These are phyloP conservation scores for Acleris emargana DNA, from an alignment of 2,888 invertebrate genomes.

Conservation along the genomic window DNA sequence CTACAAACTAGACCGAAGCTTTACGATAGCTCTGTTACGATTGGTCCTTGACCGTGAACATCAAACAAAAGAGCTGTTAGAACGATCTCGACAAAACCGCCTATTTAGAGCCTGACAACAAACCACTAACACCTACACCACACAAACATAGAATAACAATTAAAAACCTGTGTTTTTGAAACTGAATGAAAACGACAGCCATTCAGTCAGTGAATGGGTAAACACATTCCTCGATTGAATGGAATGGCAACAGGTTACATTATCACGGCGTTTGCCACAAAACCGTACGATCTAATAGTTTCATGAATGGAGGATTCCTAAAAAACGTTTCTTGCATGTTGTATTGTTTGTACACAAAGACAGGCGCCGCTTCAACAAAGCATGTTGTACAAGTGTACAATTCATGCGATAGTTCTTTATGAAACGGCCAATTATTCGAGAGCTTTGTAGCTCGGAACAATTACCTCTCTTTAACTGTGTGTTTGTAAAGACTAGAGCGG, in stretches of 20 bases:
- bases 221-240: constrained; percentile 46
- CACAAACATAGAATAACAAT: constrained; percentile 28
- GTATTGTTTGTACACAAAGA: constrained; percentile 80
- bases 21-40: not conserved
- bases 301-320: constrained; percentile 80
- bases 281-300: constrained; percentile 73
- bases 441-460: constrained; percentile 58
- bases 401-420: constrained; percentile 81
- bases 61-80: not conserved
- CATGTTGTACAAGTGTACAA: constrained; percentile 80
- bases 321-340: constrained; percentile 83
- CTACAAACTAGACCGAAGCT: too few relatives aligned
- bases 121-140: constrained; percentile 13
- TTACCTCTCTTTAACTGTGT: constrained; percentile 47
- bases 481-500: constrained; percentile 47
- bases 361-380: constrained; percentile 78
- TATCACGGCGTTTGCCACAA: constrained; percentile 70
- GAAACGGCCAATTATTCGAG: constrained; percentile 67
- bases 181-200: constrained; percentile 53
- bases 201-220: constrained; percentile 56
- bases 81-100: not conserved
- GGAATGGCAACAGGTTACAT: constrained; percentile 72
- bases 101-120: not conserved
- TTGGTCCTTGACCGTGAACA: not conserved
- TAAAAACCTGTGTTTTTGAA: constrained; percentile 35